These are phyloP conservation scores for Electrona antarctica DNA, from an alignment of 2,113 vertebrate genomes.

Conservation along the genomic window DNA sequence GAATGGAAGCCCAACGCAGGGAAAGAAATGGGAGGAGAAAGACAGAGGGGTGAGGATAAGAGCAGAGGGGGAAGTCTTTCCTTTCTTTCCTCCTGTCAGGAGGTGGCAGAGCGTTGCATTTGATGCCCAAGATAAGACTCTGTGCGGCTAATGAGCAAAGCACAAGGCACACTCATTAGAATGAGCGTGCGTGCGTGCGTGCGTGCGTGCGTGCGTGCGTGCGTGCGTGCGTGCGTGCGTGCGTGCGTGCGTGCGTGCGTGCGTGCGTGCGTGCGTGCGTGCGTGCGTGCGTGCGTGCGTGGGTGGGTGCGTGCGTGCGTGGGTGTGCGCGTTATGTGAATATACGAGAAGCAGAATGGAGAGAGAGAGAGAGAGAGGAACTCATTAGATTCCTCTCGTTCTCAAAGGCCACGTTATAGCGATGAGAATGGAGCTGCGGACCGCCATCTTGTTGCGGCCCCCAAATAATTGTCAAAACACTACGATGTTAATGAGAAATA, in stretches of 20 bases:
- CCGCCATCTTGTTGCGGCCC: slow-evolving; percentile 30
- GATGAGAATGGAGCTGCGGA: slow-evolving; percentile 58
- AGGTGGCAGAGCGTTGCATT: slow-evolving; percentile 21
- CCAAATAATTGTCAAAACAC: background rate
- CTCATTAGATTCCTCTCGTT: slow-evolving; percentile 74
- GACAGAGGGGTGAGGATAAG: too few species aligned
- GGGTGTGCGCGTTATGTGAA: too few species aligned
- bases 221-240: background rate
- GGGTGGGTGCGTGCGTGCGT: too few species aligned
- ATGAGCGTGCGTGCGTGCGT: background rate
- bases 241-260: background rate
- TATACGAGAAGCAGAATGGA: background rate
- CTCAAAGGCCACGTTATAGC: slow-evolving; percentile 70
- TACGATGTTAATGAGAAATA: too few species aligned
- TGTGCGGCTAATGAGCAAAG: slow-evolving; percentile 51
- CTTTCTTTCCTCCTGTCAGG: background rate
- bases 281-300: background rate
- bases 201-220: background rate
- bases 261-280: background rate
- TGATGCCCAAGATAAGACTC: slow-evolving; percentile 49
- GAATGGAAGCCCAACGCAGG: too few species aligned
- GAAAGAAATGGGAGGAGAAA: too few species aligned
- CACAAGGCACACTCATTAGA: slow-evolving; percentile 48
- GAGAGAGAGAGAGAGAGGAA: slow-evolving; percentile 17
- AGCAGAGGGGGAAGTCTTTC: background rate